phyloP scores from a whole-genome alignment of 2,888 invertebrate species.

The Arge pagana region DNA sequence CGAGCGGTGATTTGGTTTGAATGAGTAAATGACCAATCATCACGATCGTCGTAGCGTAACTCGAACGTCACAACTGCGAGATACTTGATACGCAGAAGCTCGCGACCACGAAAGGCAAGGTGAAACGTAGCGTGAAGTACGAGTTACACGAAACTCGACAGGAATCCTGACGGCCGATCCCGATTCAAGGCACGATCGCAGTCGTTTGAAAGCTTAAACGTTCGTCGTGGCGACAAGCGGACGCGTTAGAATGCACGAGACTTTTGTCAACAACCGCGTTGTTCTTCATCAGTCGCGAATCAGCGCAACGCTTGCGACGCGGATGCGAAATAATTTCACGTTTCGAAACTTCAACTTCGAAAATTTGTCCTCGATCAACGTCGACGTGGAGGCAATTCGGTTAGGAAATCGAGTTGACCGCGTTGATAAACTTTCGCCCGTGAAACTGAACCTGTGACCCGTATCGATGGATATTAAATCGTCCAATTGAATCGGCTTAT shows the following conservation, averaged over 20 bases:
- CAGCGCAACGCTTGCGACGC: no score
- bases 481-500: constrained; percentile 20
- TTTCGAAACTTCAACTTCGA: no score
- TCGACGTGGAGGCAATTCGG: no score
- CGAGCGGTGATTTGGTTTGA: no score
- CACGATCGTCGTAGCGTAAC: neutral
- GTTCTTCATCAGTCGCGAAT: no score
- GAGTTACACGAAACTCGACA: neutral
- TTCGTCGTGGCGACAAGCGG: constrained; percentile 6
- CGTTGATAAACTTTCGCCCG: no score
- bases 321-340: no score
- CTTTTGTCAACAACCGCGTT: constrained; percentile 8
- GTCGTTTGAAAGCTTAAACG: constrained; percentile 10
- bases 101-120: neutral
- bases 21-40: no score
- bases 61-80: neutral
- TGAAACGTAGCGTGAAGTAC: constrained; percentile 6
- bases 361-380: no score
- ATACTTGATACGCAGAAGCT: neutral
- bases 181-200: constrained; percentile 2
- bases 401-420: no score
- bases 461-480: neutral
- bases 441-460: no score
- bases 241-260: constrained; percentile 12
- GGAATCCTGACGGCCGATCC: neutral